These are phyloP conservation scores for Catotricha subobsoleta DNA, from an alignment of 2,888 invertebrate genomes.

Conservation along the genomic window DNA sequence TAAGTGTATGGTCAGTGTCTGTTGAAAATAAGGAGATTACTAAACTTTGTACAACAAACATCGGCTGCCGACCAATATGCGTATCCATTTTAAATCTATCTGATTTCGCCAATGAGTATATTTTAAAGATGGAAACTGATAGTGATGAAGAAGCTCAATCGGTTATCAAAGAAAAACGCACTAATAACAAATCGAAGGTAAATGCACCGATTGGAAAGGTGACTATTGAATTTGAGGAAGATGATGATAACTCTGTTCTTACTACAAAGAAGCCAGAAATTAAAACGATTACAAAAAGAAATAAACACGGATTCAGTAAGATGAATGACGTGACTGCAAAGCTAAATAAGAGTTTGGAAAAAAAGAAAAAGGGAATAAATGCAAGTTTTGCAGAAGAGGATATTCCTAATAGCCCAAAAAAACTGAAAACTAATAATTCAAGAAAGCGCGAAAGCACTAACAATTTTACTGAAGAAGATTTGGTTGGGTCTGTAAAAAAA, in stretches of 20 bases:
- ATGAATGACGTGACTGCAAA: no score
- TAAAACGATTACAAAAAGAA: neutral
- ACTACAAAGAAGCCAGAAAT: slow-evolving; percentile 1
- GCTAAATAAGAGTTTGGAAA: no score
- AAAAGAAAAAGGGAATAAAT: no score
- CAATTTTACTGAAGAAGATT: no score
- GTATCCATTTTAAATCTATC: slow-evolving; percentile 37
- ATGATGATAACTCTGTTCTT: slow-evolving; percentile 8
- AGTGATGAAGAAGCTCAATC: slow-evolving; percentile 13
- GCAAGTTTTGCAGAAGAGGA: no score
- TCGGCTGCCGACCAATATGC: slow-evolving; percentile 57
- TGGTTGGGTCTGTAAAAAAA: no score
- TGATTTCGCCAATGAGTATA: slow-evolving; percentile 9
- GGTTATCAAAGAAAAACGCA: neutral
- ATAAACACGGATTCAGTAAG: no score
- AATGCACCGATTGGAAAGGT: neutral
- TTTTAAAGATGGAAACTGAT: slow-evolving; percentile 13
- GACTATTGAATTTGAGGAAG: slow-evolving; percentile 6
- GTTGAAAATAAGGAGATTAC: slow-evolving; percentile 23
- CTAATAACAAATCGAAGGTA: neutral
- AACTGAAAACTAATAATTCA: no score
- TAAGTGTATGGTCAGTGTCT: slow-evolving; percentile 48
- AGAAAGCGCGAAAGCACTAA: no score
- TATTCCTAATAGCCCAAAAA: no score
- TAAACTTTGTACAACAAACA: slow-evolving; percentile 40